Evolutionary conservation across 2,888 invertebrate genomes (phyloP).

Genomic region (Lagria hirta): DNA sequence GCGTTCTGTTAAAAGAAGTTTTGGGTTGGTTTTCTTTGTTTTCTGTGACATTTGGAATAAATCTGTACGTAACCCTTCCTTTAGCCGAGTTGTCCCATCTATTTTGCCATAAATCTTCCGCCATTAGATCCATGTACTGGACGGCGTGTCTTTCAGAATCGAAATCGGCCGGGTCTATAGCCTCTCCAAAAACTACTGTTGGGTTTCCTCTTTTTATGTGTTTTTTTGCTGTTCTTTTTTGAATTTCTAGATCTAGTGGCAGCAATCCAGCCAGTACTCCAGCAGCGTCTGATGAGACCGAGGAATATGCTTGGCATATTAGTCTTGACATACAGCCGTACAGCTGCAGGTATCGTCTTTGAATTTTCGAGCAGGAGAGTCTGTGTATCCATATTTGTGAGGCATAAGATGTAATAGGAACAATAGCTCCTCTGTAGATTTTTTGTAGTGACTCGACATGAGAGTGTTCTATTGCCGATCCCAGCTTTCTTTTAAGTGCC

Average conservation of each 20-base stretch:
- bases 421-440: slow-evolving; percentile 2
- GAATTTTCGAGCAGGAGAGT: not conserved
- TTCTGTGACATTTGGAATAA: too few species aligned
- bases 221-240: not conserved
- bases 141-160: not conserved
- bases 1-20: too few species aligned
- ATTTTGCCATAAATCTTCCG: not conserved
- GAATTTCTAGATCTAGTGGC: slow-evolving; percentile 8
- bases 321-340: not conserved
- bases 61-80: too few species aligned
- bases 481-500: not conserved
- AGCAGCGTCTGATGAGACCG: slow-evolving; percentile 2
- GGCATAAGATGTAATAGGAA: slow-evolving; percentile 6
- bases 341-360: not conserved
- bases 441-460: slow-evolving; percentile 1
- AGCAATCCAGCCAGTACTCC: slow-evolving; percentile 1
- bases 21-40: too few species aligned
- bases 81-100: too few species aligned
- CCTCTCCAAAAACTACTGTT: not conserved
- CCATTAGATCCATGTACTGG: not conserved
- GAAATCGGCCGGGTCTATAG: not conserved
- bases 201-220: not conserved
- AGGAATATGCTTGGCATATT: not conserved
- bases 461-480: not conserved
- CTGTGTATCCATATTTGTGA: slow-evolving; percentile 1